These are phyloP conservation scores for Camptogramma bilineatum DNA, from an alignment of 2,888 invertebrate genomes.

Conservation along the genomic window DNA sequence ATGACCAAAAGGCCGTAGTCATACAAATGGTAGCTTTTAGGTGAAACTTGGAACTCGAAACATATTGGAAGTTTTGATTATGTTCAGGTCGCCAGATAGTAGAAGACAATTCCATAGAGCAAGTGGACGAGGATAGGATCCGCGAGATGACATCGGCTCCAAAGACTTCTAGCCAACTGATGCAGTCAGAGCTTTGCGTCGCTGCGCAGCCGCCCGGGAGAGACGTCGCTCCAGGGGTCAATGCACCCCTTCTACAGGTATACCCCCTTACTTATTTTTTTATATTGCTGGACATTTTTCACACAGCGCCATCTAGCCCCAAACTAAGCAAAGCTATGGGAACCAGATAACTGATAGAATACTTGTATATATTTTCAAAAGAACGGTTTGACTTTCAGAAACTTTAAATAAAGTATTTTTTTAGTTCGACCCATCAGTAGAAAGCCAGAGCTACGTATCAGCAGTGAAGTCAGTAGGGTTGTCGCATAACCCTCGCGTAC, in stretches of 20 bases:
- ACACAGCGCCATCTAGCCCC: background rate
- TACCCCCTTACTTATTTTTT: background rate
- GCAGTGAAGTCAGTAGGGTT: constrained; percentile 41
- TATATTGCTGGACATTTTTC: no score
- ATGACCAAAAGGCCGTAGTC: no score
- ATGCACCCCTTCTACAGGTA: constrained; percentile 71
- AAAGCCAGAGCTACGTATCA: constrained; percentile 44
- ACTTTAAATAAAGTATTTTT: background rate
- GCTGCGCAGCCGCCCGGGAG: constrained; percentile 55
- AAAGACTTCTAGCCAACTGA: constrained; percentile 29
- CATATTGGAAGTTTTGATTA: background rate
- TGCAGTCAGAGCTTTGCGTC: constrained; percentile 46
- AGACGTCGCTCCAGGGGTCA: constrained; percentile 75
- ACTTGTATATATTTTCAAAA: no score
- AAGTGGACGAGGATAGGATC: constrained; percentile 70
- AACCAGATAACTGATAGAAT: no score
- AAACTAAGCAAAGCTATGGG: no score
- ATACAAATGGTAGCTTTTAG: no score
- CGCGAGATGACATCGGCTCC: constrained; percentile 58
- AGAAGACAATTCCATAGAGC: constrained; percentile 71
- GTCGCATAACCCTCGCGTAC: constrained; percentile 79
- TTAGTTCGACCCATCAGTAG: constrained; percentile 67
- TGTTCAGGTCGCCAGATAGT: constrained; percentile 73
- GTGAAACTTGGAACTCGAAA: no score
- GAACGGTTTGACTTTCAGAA: no score